These are phyloP conservation scores for Diloba caeruleocephala DNA, from an alignment of 2,888 invertebrate species.

Conservation along the genomic window DNA sequence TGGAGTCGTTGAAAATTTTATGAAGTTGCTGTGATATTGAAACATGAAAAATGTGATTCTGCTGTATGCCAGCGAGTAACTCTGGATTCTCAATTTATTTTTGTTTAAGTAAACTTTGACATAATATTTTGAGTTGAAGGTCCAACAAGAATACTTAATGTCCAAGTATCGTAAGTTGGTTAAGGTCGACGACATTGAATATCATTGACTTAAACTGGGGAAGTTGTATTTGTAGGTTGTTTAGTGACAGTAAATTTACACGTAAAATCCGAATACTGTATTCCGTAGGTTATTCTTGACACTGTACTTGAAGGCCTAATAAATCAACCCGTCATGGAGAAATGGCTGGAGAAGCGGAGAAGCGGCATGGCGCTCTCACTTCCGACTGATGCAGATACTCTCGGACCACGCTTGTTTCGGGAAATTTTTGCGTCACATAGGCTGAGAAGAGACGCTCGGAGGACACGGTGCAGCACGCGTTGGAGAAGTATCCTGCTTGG, in stretches of 20 bases:
- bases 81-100: conserved; percentile 13
- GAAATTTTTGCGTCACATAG: too few relatives aligned
- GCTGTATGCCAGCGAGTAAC: conserved; percentile 1
- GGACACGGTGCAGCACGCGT: too few relatives aligned
- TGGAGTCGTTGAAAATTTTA: conserved; percentile 16
- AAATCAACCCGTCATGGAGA: too few relatives aligned
- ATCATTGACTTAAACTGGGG: conserved; percentile 1
- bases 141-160: conserved; percentile 1
- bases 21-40: conserved; percentile 28
- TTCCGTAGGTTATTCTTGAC: too few relatives aligned
- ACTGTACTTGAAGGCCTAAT: too few relatives aligned
- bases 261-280: too few relatives aligned
- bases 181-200: conserved; percentile 1
- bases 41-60: conserved; percentile 29
- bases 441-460: too few relatives aligned
- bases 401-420: too few relatives aligned
- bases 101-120: background rate
- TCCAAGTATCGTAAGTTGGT: conserved; percentile 7
- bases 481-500: too few relatives aligned
- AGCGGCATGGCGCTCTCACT: too few relatives aligned
- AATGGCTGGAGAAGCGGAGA: too few relatives aligned
- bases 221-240: background rate
- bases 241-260: background rate
- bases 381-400: too few relatives aligned
- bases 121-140: conserved; percentile 1